phyloP scores from a whole-genome alignment of 2,797 vertebrate genomes.

The Semotilus atromaculatus region DNA sequence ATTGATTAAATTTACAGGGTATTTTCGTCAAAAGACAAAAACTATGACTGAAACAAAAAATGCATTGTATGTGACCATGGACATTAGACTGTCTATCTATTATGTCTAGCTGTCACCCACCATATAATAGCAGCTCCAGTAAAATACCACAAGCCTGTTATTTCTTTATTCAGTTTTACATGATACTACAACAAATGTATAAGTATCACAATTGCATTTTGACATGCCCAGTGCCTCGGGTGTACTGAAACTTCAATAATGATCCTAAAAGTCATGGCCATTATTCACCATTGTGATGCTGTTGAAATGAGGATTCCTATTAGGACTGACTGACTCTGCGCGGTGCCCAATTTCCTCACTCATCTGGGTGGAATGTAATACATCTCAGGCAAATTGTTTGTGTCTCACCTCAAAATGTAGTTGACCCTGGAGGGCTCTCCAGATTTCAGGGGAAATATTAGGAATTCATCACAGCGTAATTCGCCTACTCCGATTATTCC shows the following conservation, averaged over 20 bases:
- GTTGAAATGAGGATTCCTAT: constrained; percentile 76
- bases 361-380: constrained; percentile 71
- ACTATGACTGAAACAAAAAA: neutral
- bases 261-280: constrained; percentile 26
- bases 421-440: constrained; percentile 61
- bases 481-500: constrained; percentile 71
- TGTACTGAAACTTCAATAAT: constrained; percentile 25
- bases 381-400: constrained; percentile 79
- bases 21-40: neutral
- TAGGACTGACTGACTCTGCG: constrained; percentile 67
- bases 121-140: neutral
- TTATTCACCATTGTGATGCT: constrained; percentile 31
- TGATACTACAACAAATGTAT: neutral
- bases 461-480: constrained; percentile 75
- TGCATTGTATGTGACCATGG: neutral
- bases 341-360: constrained; percentile 72
- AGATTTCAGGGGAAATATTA: constrained; percentile 76
- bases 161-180: constrained; percentile 17
- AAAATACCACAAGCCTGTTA: constrained; percentile 7
- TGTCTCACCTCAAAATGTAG: constrained; percentile 69
- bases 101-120: neutral
- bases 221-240: constrained; percentile 23
- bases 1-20: neutral
- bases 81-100: neutral
- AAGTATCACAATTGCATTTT: constrained; percentile 19